Conservation (phyloP, 2,888 invertebrate genomes). For the Ectobius pallidus region DNA sequence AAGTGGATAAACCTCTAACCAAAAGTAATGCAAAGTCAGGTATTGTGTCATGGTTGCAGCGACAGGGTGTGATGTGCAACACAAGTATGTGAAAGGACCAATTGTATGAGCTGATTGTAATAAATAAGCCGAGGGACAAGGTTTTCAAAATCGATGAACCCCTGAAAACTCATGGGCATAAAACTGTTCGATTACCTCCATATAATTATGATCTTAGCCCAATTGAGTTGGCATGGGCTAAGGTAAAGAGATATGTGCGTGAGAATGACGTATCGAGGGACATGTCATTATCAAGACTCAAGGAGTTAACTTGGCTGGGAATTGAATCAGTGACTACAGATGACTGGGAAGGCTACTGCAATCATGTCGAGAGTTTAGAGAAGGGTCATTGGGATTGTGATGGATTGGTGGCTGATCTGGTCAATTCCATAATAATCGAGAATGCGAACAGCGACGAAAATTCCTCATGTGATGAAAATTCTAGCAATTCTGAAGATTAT, state of each 20-base stretch:
- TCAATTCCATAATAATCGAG: neutral
- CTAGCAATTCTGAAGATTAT: too few relatives aligned
- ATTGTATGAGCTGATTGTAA: neutral
- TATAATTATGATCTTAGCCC: slow-evolving; percentile 9
- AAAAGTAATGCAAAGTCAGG: neutral
- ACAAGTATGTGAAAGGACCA: neutral
- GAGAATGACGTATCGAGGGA: neutral
- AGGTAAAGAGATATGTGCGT: neutral
- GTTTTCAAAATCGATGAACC: neutral
- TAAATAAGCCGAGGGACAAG: neutral
- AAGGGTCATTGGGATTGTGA: neutral
- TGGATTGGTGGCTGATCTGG: neutral
- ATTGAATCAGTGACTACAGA: slow-evolving; percentile 1
- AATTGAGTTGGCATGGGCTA: neutral
- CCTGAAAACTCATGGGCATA: neutral
- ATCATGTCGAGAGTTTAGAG: neutral
- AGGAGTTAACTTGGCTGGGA: neutral
- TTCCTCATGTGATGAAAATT: too few relatives aligned
- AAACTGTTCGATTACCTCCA: neutral
- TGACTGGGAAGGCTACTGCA: neutral
- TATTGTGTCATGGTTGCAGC: neutral
- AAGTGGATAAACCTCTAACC: neutral
- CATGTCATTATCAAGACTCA: neutral
- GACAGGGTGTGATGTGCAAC: neutral
- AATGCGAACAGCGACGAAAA: too few relatives aligned